phyloP scores from a whole-genome alignment of 2,113 vertebrate species.

The Aphelocoma coerulescens region DNA sequence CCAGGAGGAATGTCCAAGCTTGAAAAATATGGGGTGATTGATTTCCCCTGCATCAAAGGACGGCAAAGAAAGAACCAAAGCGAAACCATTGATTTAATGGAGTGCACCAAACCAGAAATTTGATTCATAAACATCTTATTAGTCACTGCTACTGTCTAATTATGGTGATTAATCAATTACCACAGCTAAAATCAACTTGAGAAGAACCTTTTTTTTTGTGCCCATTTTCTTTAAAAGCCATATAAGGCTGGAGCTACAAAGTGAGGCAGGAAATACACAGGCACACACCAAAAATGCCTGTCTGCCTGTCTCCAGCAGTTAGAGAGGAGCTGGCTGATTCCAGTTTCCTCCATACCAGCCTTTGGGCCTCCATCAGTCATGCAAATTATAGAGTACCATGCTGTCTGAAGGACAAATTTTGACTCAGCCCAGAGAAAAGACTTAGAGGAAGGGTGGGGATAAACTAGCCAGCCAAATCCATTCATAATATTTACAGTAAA shows the following conservation, averaged over 20 bases:
- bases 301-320: slow-evolving; percentile 67
- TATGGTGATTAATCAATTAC: slow-evolving; percentile 45
- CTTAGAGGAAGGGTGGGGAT: slow-evolving; percentile 76
- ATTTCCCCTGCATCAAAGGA: not conserved
- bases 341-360: slow-evolving; percentile 68
- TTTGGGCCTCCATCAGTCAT: slow-evolving; percentile 70
- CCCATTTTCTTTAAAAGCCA: slow-evolving; percentile 11
- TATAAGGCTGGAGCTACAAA: not conserved
- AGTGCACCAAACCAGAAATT: not conserved
- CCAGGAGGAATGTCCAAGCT: not conserved
- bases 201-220: not conserved
- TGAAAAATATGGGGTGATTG: not conserved
- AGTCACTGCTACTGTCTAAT: slow-evolving; percentile 33
- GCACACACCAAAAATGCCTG: slow-evolving; percentile 58
- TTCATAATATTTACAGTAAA: slow-evolving; percentile 80
- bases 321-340: slow-evolving; percentile 55
- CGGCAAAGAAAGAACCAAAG: not conserved
- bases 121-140: slow-evolving; percentile 24
- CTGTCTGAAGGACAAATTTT: slow-evolving; percentile 66
- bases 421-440: slow-evolving; percentile 58
- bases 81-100: not conserved
- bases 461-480: slow-evolving; percentile 67
- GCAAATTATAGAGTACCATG: slow-evolving; percentile 76
- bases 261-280: not conserved
- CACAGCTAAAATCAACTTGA: not conserved